phyloP scores from a whole-genome alignment of 1,140 invertebrate species.

The Caenorhabditis latens region DNA sequence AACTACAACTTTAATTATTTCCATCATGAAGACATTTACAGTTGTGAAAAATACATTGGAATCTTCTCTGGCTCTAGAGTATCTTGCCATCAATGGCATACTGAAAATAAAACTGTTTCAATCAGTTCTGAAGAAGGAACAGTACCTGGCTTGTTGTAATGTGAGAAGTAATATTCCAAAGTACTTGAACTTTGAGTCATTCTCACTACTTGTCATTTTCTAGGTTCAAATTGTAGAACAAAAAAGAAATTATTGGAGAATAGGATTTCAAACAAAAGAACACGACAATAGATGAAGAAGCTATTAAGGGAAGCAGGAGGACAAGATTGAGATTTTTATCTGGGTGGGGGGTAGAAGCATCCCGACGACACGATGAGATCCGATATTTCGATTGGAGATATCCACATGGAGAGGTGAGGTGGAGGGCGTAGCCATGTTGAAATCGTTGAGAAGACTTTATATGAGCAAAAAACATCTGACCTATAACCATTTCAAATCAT shows the following conservation, averaged over 20 bases:
- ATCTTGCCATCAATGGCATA: constrained; percentile 69
- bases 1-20: constrained; percentile 65
- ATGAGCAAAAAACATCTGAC: not conserved
- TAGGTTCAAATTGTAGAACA: not conserved
- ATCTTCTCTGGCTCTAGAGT: constrained; percentile 63
- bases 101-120: constrained; percentile 30
- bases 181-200: constrained; percentile 61
- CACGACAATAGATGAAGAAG: constrained; percentile 10
- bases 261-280: not conserved
- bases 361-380: constrained; percentile 43
- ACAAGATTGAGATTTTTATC: constrained; percentile 18
- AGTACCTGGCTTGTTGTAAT: constrained; percentile 65
- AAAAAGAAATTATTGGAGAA: not conserved
- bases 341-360: not conserved
- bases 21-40: constrained; percentile 69
- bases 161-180: constrained; percentile 66
- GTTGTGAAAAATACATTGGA: constrained; percentile 65
- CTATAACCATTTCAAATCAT: not conserved
- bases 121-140: not conserved
- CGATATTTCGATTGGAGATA: constrained; percentile 31
- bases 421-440: not conserved
- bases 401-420: not conserved
- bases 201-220: constrained; percentile 21
- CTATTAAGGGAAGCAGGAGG: not conserved
- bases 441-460: not conserved